Evolutionary conservation across 2,113 vertebrate genomes (phyloP), one percentile per base, ranked within the genome.

Genomic region (Ivindomyrus marchei): DNA sequence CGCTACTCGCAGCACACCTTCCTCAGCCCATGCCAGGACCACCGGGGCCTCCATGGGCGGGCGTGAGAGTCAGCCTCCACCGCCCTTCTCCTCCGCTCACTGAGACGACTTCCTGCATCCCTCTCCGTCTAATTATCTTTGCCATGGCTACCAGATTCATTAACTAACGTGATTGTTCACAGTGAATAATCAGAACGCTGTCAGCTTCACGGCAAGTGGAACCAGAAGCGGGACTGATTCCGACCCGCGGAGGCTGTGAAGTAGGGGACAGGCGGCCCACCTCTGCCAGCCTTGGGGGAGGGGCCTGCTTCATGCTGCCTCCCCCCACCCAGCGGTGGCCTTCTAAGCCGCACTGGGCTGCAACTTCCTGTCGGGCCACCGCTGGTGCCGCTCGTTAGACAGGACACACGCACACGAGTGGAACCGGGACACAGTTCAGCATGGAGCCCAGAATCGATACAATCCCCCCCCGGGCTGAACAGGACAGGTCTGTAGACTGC

Each of bases 101-200:
- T 21, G 19, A 89, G 17, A 47, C 42, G 11, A 13, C 6, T 42
- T 49, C 56, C 53, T 49, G 15, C 27, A 62, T 85, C 77, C 52
- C 46, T 87, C 24, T 24, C 89, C 19, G 45, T 21, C 53, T 87
- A 87, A 90, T 90, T 87, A 87, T 90, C 89, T 90, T 87, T 90
- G 84, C 89, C 10, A 90, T 70, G 84, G 89, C 84, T 53, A 70
- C 89, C 58, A 56, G 77, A 86, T 90, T 87, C 89, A 90, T 90
- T 70, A 86, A 58, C 83, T 49, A 21, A n/a, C 87, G 84, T 70
- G 53, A 90, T 66, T 87, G 56, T 50, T 87, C 42, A n/a, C 52
- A 36, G 17, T 39, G 46, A 74, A 90, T 74, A 87, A 90, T 90
- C 50, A 70, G 42, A 66, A 87, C 52, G 36, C 46, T 36, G 27